Percentiles rank a stretch among this genome's conserved stretches.
These are phyloP conservation scores for Ormyrus nitidulus DNA, from an alignment of 2,888 invertebrate species.

Conservation along the genomic window DNA sequence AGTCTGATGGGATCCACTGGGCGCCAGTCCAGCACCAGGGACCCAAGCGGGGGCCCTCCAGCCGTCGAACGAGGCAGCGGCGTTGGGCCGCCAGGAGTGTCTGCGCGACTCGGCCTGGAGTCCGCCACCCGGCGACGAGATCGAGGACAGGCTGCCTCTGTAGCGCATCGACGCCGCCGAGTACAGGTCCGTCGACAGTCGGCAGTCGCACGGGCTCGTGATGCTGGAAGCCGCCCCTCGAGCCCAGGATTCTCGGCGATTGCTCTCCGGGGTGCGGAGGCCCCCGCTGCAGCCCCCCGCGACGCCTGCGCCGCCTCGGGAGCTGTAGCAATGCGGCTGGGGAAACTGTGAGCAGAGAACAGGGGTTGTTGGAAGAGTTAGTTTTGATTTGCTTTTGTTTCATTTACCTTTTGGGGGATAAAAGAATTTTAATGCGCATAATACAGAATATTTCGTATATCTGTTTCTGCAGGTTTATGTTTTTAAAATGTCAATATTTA, in stretches of 20 bases:
- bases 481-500: no score
- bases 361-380: not conserved
- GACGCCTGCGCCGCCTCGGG: conserved; percentile 62
- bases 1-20: not conserved
- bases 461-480: no score
- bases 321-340: conserved; percentile 63
- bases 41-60: conserved; percentile 67
- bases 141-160: conserved; percentile 71
- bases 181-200: conserved; percentile 70
- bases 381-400: not conserved
- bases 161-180: conserved; percentile 66
- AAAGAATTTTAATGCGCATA: no score
- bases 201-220: conserved; percentile 73
- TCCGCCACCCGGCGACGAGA: conserved; percentile 66
- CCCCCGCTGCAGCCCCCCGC: conserved; percentile 61
- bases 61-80: conserved; percentile 72
- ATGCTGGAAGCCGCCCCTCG: conserved; percentile 67
- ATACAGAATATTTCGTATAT: no score
- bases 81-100: conserved; percentile 72
- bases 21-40: conserved; percentile 51
- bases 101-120: conserved; percentile 61
- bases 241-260: conserved; percentile 71
- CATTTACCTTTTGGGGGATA: not conserved
- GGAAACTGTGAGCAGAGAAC: conserved; percentile 15
- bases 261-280: conserved; percentile 70